Conservation (phyloP, 2,797 vertebrate species). For the Schizothorax lantsangensis region DNA sequence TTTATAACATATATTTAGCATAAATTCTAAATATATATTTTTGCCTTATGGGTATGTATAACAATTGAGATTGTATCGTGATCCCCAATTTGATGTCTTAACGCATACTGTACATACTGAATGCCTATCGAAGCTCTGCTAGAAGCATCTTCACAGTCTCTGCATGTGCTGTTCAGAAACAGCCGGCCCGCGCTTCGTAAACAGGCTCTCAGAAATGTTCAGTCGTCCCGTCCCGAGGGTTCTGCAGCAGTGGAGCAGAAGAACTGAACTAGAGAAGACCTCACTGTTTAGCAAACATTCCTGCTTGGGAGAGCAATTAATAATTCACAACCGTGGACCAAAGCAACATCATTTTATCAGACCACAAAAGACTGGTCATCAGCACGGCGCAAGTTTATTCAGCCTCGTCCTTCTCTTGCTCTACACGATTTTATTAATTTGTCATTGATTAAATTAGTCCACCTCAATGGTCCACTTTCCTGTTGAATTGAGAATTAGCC, state of each 20-base stretch:
- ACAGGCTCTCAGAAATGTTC: slow-evolving; percentile 69
- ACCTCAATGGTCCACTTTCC: slow-evolving; percentile 21
- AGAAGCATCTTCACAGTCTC: slow-evolving; percentile 53
- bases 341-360: slow-evolving; percentile 79
- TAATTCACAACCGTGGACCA: slow-evolving; percentile 84
- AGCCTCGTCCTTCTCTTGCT: slow-evolving; percentile 31
- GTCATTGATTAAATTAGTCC: slow-evolving; percentile 46
- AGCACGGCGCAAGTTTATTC: slow-evolving; percentile 21
- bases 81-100: not conserved
- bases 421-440: slow-evolving; percentile 40
- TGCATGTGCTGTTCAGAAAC: slow-evolving; percentile 62
- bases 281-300: slow-evolving; percentile 86
- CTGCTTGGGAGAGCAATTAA: slow-evolving; percentile 84
- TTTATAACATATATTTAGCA: not conserved
- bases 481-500: slow-evolving; percentile 22
- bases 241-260: slow-evolving; percentile 82
- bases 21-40: not conserved
- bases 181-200: slow-evolving; percentile 72
- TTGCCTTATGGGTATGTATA: not conserved
- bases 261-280: slow-evolving; percentile 86
- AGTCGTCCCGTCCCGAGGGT: slow-evolving; percentile 76
- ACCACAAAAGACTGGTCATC: slow-evolving; percentile 67
- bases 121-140: not conserved
- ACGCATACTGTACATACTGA: not conserved
- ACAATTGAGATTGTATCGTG: not conserved